phyloP scores from a whole-genome alignment of 2,888 invertebrate genomes.

The Bellardia pandia region DNA sequence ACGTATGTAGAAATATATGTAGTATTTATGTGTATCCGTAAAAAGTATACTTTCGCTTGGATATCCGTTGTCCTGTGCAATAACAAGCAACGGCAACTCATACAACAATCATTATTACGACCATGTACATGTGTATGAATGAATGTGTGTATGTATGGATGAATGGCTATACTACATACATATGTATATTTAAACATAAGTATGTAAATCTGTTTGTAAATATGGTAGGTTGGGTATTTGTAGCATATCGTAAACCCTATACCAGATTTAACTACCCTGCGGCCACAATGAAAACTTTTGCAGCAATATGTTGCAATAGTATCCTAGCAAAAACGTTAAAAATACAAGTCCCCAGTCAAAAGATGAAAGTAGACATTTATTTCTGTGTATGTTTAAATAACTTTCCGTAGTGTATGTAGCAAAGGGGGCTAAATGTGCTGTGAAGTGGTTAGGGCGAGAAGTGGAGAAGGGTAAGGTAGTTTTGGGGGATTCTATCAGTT shows the following conservation, averaged over 20 bases:
- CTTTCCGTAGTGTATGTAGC: slow-evolving; percentile 42
- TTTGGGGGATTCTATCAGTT: slow-evolving; percentile 4
- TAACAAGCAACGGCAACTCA: slow-evolving; percentile 66
- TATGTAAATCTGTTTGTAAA: slow-evolving; percentile 21
- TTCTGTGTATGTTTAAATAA: slow-evolving; percentile 67
- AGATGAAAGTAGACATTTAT: slow-evolving; percentile 70
- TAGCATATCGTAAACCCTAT: slow-evolving; percentile 67
- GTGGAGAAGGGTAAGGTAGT: background rate
- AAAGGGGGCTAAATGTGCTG: slow-evolving; percentile 38
- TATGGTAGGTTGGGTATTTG: slow-evolving; percentile 37
- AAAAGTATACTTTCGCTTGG: slow-evolving; percentile 64
- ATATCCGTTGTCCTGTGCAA: slow-evolving; percentile 73
- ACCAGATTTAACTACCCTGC: slow-evolving; percentile 73
- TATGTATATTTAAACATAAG: slow-evolving; percentile 1
- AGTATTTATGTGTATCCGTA: slow-evolving; percentile 6
- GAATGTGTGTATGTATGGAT: slow-evolving; percentile 1
- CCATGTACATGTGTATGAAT: slow-evolving; percentile 24
- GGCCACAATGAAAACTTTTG: slow-evolving; percentile 74
- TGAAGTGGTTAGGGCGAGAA: slow-evolving; percentile 12
- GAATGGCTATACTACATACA: background rate
- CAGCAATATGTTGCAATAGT: slow-evolving; percentile 74
- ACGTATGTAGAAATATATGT: background rate
- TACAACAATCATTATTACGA: slow-evolving; percentile 57
- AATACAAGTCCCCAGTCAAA: slow-evolving; percentile 68
- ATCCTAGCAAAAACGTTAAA: slow-evolving; percentile 70